A percentile compares a stretch with the other conserved stretches of the same genome.
Evolutionary conservation across 2,797 vertebrate species (phyloP).

Genomic region (Luscinia luscinia): DNA sequence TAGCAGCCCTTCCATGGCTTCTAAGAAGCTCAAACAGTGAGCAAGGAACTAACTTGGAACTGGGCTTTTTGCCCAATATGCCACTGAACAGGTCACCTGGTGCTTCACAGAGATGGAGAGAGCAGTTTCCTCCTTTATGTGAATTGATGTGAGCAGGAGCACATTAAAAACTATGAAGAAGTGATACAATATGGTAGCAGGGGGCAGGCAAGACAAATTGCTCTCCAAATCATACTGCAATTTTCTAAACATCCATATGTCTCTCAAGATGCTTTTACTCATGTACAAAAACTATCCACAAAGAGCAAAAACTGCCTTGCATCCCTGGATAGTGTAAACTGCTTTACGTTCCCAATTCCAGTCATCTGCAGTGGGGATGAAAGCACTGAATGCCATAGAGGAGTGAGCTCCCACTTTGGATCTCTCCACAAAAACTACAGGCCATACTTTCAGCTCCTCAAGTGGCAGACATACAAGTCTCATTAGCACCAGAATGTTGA

Average conservation of each 20-base stretch:
- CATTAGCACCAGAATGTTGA: slow-evolving; percentile 66
- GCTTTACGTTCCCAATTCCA: not conserved
- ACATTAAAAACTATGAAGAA: not conserved
- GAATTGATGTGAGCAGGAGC: not conserved
- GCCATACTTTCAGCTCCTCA: slow-evolving; percentile 17
- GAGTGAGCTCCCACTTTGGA: slow-evolving; percentile 1
- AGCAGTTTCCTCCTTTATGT: not conserved
- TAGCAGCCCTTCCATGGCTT: not conserved
- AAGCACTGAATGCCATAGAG: not conserved
- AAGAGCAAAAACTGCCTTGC: slow-evolving; percentile 27
- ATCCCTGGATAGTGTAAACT: not conserved
- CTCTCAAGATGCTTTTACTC: slow-evolving; percentile 56
- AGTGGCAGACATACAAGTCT: slow-evolving; percentile 60
- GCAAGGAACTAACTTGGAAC: not conserved
- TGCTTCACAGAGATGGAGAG: not conserved
- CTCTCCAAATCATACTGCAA: slow-evolving; percentile 29
- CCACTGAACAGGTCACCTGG: not conserved
- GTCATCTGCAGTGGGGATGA: not conserved
- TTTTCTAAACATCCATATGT: slow-evolving; percentile 47
- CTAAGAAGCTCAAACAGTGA: not conserved
- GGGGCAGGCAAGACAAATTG: slow-evolving; percentile 12
- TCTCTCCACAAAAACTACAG: slow-evolving; percentile 5
- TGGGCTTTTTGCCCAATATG: not conserved
- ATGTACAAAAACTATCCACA: not conserved
- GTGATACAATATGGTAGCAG: not conserved